A percentile compares a stretch with the other conserved stretches of the same genome.
Evolutionary conservation across 2,888 invertebrate species (phyloP).

Genomic region (Drosophila helvetica): DNA sequence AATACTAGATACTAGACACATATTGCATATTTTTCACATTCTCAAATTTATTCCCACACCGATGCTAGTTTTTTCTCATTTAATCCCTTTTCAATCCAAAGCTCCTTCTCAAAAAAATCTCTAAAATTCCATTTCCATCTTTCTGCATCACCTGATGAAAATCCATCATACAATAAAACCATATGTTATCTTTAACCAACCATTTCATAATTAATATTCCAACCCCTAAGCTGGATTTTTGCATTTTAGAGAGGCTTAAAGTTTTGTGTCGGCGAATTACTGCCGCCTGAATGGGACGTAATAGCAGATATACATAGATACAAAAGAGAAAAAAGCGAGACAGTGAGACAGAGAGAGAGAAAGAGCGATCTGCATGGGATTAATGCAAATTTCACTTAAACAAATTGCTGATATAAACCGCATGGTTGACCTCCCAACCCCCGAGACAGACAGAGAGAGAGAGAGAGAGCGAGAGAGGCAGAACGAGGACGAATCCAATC

Average conservation of each 20-base stretch:
- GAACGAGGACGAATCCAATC: constrained; percentile 14
- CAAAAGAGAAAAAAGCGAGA: constrained; percentile 1
- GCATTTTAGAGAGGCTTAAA: constrained; percentile 25
- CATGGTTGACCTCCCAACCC: constrained; percentile 42
- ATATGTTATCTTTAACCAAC: constrained; percentile 26
- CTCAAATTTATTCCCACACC: too few species aligned
- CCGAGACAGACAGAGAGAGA: too few species aligned
- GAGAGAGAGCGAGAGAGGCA: too few species aligned
- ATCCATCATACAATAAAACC: constrained; percentile 12
- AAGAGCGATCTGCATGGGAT: constrained; percentile 48
- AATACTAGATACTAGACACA: too few species aligned
- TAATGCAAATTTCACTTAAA: constrained; percentile 77
- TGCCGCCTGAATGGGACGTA: constrained; percentile 54
- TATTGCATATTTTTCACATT: too few species aligned
- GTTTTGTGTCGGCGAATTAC: constrained; percentile 60
- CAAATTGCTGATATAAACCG: constrained; percentile 71
- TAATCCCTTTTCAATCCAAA: neutral
- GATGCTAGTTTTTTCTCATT: too few species aligned
- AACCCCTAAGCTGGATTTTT: constrained; percentile 34
- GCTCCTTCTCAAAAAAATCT: neutral
- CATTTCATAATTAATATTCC: constrained; percentile 39
- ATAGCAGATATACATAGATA: constrained; percentile 30
- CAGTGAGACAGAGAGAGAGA: neutral
- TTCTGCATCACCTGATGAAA: constrained; percentile 10
- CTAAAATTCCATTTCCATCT: neutral